Conservation (phyloP, 2,888 invertebrate genomes). For the Zygogramma bicolorata region DNA sequence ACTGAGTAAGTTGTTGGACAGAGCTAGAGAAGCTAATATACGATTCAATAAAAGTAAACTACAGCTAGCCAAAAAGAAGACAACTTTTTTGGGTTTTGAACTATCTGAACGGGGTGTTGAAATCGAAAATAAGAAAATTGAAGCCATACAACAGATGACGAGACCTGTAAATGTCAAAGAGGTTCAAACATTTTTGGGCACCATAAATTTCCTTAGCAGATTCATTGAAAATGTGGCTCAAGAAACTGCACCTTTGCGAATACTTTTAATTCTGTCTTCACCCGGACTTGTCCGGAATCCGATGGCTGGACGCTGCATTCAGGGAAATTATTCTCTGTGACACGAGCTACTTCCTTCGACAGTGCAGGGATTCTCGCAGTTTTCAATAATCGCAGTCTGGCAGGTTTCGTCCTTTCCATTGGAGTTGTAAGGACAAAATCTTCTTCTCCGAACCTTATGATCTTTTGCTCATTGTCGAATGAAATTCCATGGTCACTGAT, state of each 20-base stretch:
- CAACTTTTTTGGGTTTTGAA: constrained; percentile 42
- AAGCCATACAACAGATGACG: constrained; percentile 38
- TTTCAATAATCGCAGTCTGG: no score
- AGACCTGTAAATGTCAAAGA: constrained; percentile 9
- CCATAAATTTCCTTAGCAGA: constrained; percentile 36
- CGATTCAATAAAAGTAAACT: constrained; percentile 42
- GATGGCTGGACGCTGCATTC: no score
- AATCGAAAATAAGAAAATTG: constrained; percentile 37
- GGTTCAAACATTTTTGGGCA: constrained; percentile 14
- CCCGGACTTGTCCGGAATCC: no score
- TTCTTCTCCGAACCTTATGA: no score
- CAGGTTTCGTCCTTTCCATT: no score
- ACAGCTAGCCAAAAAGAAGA: constrained; percentile 29
- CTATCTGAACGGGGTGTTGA: constrained; percentile 33
- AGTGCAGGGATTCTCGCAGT: no score
- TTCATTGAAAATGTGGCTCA: constrained; percentile 35
- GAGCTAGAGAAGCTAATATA: constrained; percentile 24
- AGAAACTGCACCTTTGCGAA: constrained; percentile 27
- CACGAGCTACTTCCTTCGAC: no score
- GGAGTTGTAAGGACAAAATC: no score
- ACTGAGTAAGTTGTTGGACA: constrained; percentile 31
- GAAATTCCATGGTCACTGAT: no score
- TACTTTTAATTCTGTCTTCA: no score
- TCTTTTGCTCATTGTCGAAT: no score
- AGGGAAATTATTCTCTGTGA: no score